These are phyloP conservation scores for Octomys mimax DNA, from an alignment of 2,797 vertebrate genomes.

Conservation along the genomic window DNA sequence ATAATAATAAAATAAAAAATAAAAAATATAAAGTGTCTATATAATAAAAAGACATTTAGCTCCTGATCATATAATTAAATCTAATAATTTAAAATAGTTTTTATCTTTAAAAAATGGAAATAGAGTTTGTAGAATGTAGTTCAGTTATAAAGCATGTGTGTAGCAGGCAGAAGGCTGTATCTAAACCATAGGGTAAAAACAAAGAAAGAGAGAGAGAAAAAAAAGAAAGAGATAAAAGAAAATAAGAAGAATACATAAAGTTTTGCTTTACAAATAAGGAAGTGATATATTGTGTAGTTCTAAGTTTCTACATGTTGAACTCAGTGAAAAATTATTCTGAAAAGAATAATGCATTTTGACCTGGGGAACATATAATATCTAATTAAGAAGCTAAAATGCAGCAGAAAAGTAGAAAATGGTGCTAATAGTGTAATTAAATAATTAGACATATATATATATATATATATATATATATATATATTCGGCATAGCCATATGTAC, in stretches of 20 bases:
- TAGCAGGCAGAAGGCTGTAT: no score
- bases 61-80: conserved; percentile 13
- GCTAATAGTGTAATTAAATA: background rate
- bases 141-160: background rate
- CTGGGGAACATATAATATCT: background rate
- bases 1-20: no score
- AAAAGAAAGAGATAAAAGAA: background rate
- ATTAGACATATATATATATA: background rate
- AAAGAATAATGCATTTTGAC: background rate
- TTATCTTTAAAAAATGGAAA: background rate
- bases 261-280: background rate
- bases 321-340: background rate
- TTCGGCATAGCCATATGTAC: background rate
- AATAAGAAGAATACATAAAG: background rate
- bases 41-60: background rate
- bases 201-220: background rate
- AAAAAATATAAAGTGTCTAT: background rate
- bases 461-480: no score
- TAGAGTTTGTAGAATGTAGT: background rate
- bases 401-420: background rate
- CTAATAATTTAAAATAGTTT: background rate
- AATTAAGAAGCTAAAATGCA: conserved; percentile 22
- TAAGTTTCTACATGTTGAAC: background rate
- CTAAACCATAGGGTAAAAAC: background rate
- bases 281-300: background rate